phyloP scores from a whole-genome alignment of 2,797 vertebrate species.

The Prionace glauca region DNA sequence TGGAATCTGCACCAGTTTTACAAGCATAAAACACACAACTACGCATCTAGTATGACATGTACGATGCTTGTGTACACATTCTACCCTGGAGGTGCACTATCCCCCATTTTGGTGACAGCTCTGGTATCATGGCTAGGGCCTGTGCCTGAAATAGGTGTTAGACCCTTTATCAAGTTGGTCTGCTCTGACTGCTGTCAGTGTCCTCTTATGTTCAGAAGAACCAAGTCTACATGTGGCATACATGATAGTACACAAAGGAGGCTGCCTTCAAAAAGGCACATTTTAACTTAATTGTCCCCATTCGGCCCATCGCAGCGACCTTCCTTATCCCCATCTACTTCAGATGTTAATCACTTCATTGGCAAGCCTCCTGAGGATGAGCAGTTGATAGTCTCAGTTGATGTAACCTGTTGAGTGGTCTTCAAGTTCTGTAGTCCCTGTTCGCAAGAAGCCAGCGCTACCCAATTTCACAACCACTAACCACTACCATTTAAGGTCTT shows the following conservation, averaged over 20 bases:
- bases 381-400: not conserved
- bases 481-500: too few species aligned
- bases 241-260: not conserved
- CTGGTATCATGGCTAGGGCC: not conserved
- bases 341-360: not conserved
- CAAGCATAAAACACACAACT: not conserved
- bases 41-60: not conserved
- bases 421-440: not conserved
- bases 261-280: not conserved
- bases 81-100: not conserved
- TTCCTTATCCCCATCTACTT: not conserved
- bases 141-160: not conserved
- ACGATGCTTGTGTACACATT: not conserved
- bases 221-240: not conserved
- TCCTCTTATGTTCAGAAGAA: not conserved
- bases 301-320: not conserved
- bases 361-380: not conserved
- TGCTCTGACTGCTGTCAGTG: not conserved
- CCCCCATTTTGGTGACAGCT: not conserved
- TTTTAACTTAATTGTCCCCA: not conserved
- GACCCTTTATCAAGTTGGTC: not conserved
- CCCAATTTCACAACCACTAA: not conserved
- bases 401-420: not conserved
- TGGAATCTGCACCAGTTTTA: not conserved
- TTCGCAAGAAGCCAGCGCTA: not conserved